A percentile compares a stretch with the other conserved stretches of the same genome.
phyloP scores from a whole-genome alignment of 2,797 vertebrate genomes.

The Brotula barbata region DNA sequence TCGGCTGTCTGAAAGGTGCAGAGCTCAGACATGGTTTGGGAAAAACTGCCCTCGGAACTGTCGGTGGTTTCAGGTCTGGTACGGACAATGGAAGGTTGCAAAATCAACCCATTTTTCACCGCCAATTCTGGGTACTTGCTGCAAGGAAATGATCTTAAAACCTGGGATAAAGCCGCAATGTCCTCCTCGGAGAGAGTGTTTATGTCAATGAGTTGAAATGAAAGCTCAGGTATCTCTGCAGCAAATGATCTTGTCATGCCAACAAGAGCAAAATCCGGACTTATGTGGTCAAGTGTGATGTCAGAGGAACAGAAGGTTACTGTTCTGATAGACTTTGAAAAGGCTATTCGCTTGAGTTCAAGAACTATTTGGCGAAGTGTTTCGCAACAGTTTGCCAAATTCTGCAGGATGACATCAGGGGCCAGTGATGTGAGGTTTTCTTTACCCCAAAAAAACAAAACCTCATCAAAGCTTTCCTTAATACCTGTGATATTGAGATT shows the following conservation, averaged over 20 bases:
- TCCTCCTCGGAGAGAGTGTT: slow-evolving; percentile 66
- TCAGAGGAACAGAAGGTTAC: slow-evolving; percentile 82
- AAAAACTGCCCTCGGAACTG: slow-evolving; percentile 19
- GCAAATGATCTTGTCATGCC: slow-evolving; percentile 84
- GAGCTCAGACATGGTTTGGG: slow-evolving; percentile 33
- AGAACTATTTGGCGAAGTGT: slow-evolving; percentile 79
- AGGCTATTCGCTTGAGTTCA: slow-evolving; percentile 72
- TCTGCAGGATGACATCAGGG: slow-evolving; percentile 67
- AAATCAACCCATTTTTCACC: slow-evolving; percentile 76
- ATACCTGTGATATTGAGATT: slow-evolving; percentile 65
- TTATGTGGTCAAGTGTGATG: slow-evolving; percentile 78
- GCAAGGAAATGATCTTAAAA: slow-evolving; percentile 72
- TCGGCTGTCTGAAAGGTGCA: slow-evolving; percentile 80
- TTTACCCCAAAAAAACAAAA: slow-evolving; percentile 86
- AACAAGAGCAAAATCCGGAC: slow-evolving; percentile 80
- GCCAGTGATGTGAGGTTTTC: slow-evolving; percentile 69
- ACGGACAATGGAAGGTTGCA: slow-evolving; percentile 70
- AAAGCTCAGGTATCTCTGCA: slow-evolving; percentile 76
- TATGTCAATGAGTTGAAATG: slow-evolving; percentile 78
- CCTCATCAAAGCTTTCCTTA: slow-evolving; percentile 73
- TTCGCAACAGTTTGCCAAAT: slow-evolving; percentile 80
- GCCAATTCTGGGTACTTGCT: slow-evolving; percentile 80
- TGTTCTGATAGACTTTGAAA: slow-evolving; percentile 72
- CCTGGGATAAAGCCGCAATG: slow-evolving; percentile 74
- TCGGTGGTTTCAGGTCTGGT: slow-evolving; percentile 55